Evolutionary conservation across 2,113 vertebrate species (phyloP).

Genomic region (Eidolon helvum): DNA sequence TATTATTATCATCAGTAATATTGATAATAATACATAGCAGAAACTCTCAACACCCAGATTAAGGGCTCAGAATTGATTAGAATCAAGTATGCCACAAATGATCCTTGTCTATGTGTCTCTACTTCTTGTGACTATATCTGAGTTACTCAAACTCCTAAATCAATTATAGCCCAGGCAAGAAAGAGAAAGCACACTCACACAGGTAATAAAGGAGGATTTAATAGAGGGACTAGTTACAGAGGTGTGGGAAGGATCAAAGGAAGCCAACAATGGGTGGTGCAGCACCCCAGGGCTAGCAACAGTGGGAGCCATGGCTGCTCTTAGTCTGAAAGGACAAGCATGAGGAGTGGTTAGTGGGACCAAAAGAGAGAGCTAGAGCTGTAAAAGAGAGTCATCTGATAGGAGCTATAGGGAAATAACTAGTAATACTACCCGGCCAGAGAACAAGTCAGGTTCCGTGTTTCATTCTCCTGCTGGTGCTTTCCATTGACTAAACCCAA

Average conservation of each 20-base stretch:
- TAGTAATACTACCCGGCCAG: accelerated
- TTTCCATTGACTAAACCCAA: background rate
- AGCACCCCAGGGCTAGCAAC: background rate
- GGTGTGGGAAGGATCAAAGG: background rate
- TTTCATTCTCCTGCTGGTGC: background rate
- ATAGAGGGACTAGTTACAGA: background rate
- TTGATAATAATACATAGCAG: background rate
- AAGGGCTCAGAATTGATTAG: background rate
- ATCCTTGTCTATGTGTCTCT: background rate
- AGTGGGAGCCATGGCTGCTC: background rate
- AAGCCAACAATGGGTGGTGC: background rate
- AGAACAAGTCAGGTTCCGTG: background rate
- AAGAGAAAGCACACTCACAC: background rate
- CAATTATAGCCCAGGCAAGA: background rate
- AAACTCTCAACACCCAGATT: background rate
- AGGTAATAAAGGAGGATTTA: background rate
- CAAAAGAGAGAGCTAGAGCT: background rate
- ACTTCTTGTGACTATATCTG: background rate
- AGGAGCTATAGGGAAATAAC: background rate
- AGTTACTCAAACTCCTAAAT: background rate
- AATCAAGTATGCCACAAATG: background rate
- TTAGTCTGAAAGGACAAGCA: background rate
- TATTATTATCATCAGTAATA: background rate
- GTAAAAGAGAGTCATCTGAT: background rate
- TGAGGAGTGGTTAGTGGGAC: background rate